Percentiles rank a stretch among this genome's conserved stretches.
These are phyloP conservation scores for Pyrgus malvae DNA, from an alignment of 2,888 invertebrate species.

Conservation along the genomic window DNA sequence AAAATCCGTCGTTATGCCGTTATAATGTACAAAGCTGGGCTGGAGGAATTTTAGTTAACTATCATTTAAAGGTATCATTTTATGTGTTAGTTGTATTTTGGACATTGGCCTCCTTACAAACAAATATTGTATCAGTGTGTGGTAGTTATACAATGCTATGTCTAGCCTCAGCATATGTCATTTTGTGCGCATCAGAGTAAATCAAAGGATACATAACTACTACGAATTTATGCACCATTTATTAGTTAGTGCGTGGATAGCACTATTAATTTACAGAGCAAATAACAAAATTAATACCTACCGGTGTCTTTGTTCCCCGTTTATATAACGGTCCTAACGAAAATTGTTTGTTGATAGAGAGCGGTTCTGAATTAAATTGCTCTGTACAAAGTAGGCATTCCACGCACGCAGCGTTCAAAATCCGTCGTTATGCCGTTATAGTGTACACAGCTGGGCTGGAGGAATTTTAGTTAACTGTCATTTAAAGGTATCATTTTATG, in stretches of 20 bases:
- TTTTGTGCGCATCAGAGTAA: no score
- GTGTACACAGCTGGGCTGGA: neutral
- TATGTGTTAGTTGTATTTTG: no score
- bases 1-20: neutral
- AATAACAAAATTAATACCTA: no score
- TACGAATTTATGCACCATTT: no score
- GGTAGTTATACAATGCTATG: no score
- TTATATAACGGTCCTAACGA: neutral
- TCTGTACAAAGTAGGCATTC: neutral
- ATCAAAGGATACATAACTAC: no score
- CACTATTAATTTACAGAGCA: no score
- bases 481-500: slow-evolving; percentile 5
- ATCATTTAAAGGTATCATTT: slow-evolving; percentile 4
- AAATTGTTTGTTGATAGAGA: neutral
- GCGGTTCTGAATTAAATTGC: slow-evolving; percentile 5
- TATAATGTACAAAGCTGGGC: neutral
- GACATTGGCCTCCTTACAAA: no score
- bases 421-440: neutral
- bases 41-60: neutral
- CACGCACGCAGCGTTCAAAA: neutral
- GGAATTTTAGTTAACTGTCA: neutral
- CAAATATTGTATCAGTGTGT: no score
- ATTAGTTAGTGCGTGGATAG: no score
- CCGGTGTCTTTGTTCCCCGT: neutral
- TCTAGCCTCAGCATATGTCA: no score